Evolutionary conservation across 2,113 vertebrate genomes (phyloP), one percentile per base, ranked within the genome.

Genomic region (Salvelinus alpinus): DNA sequence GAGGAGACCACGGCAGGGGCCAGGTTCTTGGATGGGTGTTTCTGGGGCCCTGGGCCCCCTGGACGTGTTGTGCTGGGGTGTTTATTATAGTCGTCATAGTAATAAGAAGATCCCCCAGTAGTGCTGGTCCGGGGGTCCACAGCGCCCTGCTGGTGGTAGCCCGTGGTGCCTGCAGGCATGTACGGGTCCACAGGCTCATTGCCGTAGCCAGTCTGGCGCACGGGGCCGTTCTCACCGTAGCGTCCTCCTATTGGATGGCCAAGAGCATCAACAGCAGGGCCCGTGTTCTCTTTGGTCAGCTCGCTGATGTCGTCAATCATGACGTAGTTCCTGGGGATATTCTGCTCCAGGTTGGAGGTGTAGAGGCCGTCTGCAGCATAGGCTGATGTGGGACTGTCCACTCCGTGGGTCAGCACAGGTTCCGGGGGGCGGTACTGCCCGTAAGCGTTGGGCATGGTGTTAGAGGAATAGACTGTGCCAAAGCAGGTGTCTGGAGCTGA

Each of bases 261-360:
- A 0, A 78, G 73, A 0, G 90, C 80, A 80, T 98, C 96, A 0
- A 73, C 88, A 72, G 94, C 91, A 69, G 92, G 81, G 60, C 85
- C 86, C 0, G 94, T 78, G 80, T 92, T 97, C 62, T 97, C 96
- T 91, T 99, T 99, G 72, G 97, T 99, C 79, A 99, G 91, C 86
- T 99, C 97, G 1, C 96, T 99, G 87, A 99, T 99, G 86, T 99
- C 98, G 8, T 99, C 97, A 0, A 99, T 99, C 97, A 99, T 97
- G 60, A 99, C 97, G 0, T 99, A 99, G 90, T 99, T 99, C 67
- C 98, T 94, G 38, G 98, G 96, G 69, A 99, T 96, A 72, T 95
- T 99, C 88, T 99, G 97, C 87, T 99, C 97, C 71, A 99, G 88
- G 87, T 91, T 98, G 77, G 97, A 96, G 74, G 97, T 93, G 77